Base-by-base conservation (phyloP, 2,797 vertebrate genomes). In the Momotus momota region DNA sequence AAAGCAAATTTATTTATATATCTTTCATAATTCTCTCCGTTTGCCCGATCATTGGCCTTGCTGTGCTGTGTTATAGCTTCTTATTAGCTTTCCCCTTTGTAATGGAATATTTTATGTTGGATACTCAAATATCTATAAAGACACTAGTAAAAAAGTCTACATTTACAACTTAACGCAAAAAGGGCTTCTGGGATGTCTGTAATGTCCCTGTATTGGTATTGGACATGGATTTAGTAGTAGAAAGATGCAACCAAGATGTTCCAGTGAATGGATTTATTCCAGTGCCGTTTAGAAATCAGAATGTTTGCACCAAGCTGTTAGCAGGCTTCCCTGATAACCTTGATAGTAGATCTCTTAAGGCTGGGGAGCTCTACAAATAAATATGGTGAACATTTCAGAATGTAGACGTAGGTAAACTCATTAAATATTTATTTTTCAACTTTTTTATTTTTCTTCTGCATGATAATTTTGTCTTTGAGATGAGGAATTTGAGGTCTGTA, bases 41-140 rank as follows among this genome's bases (percentile, higher is more conserved):
- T 94, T 94, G 93, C 78, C 88, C 18, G 6, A 95, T 92, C 60
- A 35, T 77, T 96, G 95, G 88, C 86, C 93, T 96, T 94, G 90
- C 92, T 90, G 64, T 93, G 93, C 88, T 77, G 54, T 64, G 52
- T 94, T 94, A 94, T 67, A 95, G 88, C 90, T 94, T 95, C 94
- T 94, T 95, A 92, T 93, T 96, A 96, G 84, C 91, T 88, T 95
- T 92, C 86, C 71, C 61, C 65, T 94, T 95, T 93, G 90, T 95
- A 95, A 93, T 95, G 93, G 78, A 95, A 92, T 95, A 95, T 95
- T 97, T 97, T 95, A 96, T 94, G 93, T 75, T 67, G 65, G 81
- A 93, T 95, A 92, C 78, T 95, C 93, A 96, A 94, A 72, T 94
- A 90, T 81, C 95, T 88, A 94, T 95, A 95, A 96, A 96, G 91